phyloP scores from a whole-genome alignment of 2,113 vertebrate genomes.

The Callocephalon fimbriatum region DNA sequence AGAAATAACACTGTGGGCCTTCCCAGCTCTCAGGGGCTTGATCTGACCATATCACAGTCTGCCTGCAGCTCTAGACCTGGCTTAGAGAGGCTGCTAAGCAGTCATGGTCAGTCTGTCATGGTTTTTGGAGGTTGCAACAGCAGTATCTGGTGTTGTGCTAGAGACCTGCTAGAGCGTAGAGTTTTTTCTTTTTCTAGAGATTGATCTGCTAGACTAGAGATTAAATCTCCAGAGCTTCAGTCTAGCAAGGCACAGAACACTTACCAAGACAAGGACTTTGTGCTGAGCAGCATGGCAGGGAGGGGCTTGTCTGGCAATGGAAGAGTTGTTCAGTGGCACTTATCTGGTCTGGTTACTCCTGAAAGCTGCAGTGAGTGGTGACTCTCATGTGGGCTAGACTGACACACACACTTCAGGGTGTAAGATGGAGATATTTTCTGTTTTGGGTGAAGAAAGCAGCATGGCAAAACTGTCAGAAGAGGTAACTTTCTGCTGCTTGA shows the following conservation, averaged over 20 bases:
- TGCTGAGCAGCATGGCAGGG: background rate
- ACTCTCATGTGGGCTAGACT: background rate
- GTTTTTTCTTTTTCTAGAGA: background rate
- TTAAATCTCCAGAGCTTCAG: background rate
- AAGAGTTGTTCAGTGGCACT: background rate
- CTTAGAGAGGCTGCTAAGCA: background rate
- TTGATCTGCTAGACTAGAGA: background rate
- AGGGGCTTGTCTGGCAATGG: background rate
- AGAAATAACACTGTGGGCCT: background rate
- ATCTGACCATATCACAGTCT: background rate
- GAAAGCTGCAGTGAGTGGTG: background rate
- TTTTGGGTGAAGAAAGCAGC: background rate
- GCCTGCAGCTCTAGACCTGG: background rate
- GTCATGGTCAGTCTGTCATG: fast-evolving
- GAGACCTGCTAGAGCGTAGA: background rate
- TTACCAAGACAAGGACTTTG: background rate
- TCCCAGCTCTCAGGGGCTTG: background rate
- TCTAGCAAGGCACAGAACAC: background rate
- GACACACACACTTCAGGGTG: background rate
- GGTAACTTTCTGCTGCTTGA: background rate
- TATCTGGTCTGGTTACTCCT: background rate
- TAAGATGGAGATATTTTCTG: background rate
- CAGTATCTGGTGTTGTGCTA: background rate
- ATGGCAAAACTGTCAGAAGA: background rate
- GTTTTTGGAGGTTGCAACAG: background rate